Conservation (phyloP, 1,140 invertebrate species). For the Drosophila teissieri region DNA sequence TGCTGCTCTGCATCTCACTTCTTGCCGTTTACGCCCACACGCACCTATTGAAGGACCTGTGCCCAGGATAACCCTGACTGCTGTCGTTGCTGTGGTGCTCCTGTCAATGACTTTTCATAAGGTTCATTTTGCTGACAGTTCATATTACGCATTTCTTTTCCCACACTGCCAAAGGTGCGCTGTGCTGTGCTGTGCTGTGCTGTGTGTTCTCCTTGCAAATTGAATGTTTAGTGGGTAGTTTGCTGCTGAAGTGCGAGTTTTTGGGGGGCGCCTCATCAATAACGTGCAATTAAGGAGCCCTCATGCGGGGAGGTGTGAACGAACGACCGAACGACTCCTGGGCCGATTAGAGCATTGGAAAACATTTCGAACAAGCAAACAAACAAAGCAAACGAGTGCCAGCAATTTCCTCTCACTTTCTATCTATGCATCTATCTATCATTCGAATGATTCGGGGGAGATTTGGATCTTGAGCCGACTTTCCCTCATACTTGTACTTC, state of each 20-base stretch:
- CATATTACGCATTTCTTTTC: constrained; percentile 49
- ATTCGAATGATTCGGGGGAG: constrained; percentile 18
- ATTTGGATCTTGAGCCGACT: constrained; percentile 62
- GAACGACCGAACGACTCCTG: constrained; percentile 41
- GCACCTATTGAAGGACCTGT: constrained; percentile 51
- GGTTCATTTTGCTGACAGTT: constrained; percentile 65
- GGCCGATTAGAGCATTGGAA: constrained; percentile 69
- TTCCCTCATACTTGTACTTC: constrained; percentile 43
- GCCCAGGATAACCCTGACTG: constrained; percentile 25
- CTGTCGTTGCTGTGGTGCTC: constrained; percentile 11
- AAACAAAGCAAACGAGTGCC: constrained; percentile 45
- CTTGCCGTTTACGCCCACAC: constrained; percentile 54
- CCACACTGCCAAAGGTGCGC: constrained; percentile 5
- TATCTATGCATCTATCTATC: constrained; percentile 19
- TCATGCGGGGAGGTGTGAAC: constrained; percentile 35
- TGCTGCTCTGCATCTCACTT: constrained; percentile 35
- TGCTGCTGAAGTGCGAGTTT: not conserved
- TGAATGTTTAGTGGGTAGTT: constrained; percentile 35
- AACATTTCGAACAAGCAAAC: constrained; percentile 52
- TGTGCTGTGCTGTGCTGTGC: not conserved
- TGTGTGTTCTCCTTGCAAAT: constrained; percentile 21
- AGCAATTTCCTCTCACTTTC: constrained; percentile 29
- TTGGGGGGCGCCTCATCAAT: constrained; percentile 47
- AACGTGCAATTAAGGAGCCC: constrained; percentile 68
- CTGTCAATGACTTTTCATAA: constrained; percentile 71